Conservation (phyloP, 2,888 invertebrate genomes). For the Myopa testacea region DNA sequence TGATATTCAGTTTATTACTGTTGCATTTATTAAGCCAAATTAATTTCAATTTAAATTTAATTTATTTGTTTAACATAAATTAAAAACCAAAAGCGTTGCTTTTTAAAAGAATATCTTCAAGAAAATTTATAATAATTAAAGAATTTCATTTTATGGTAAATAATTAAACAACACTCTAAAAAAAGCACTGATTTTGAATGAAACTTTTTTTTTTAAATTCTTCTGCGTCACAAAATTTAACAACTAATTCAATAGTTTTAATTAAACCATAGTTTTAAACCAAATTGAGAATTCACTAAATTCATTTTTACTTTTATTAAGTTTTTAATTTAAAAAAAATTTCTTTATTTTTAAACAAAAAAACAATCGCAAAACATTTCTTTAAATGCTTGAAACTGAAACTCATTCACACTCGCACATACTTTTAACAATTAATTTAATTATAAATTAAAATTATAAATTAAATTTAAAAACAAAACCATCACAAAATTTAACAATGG, state of each 20-base stretch:
- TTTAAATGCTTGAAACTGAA: background rate
- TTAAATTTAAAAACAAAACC: conserved; percentile 9
- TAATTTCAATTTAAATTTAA: background rate
- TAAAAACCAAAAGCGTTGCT: too few relatives aligned
- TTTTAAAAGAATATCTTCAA: background rate
- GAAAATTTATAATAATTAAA: background rate
- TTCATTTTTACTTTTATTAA: too few relatives aligned
- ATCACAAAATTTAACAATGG: conserved; percentile 4
- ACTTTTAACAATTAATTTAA: background rate
- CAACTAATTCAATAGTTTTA: too few relatives aligned
- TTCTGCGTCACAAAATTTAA: too few relatives aligned
- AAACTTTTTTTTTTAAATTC: too few relatives aligned
- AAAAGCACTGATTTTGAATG: too few relatives aligned
- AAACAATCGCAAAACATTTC: too few relatives aligned
- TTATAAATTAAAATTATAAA: background rate
- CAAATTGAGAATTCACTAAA: too few relatives aligned
- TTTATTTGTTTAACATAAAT: too few relatives aligned
- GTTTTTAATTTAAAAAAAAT: background rate
- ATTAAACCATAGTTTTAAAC: too few relatives aligned
- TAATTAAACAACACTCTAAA: background rate
- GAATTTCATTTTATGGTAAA: background rate
- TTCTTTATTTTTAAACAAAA: background rate
- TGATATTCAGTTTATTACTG: conserved; percentile 35
- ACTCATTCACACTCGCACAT: background rate
- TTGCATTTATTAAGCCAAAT: background rate